A percentile compares a stretch with the other conserved stretches of the same genome.
Conservation (phyloP, 2,797 vertebrate species). For the Glossophaga mutica region DNA sequence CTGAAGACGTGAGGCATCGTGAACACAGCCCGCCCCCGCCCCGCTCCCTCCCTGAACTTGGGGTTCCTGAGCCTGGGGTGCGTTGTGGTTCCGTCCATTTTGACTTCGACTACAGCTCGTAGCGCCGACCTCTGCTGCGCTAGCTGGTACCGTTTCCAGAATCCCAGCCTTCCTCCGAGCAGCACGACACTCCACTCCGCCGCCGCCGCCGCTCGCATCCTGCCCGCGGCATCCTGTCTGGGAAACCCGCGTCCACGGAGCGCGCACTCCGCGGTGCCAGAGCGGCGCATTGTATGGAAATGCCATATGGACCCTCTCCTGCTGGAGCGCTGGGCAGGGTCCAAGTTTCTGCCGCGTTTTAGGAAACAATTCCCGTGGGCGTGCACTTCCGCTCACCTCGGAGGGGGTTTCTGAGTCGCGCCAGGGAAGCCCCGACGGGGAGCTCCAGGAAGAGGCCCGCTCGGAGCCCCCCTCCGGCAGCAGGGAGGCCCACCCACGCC, state of each 20-base stretch:
- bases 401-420: background rate
- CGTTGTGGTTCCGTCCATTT: fast-evolving
- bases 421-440: background rate
- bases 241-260: too few species aligned
- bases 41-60: background rate
- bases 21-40: too few species aligned
- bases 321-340: background rate
- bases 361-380: background rate
- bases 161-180: background rate
- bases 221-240: background rate
- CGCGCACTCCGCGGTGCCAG: too few species aligned
- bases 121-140: fast-evolving
- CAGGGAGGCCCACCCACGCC: background rate
- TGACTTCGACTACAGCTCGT: too few species aligned
- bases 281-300: background rate
- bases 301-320: background rate
- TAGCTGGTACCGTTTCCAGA: fast-evolving
- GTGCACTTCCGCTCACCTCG: background rate
- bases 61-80: background rate
- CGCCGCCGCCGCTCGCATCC: background rate
- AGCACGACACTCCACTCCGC: background rate
- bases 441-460: background rate
- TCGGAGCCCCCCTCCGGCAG: background rate
- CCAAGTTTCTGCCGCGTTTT: background rate
- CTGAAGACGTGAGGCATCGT: too few species aligned